phyloP scores from a whole-genome alignment of 2,113 vertebrate genomes.

The cat (Felis catus) region F.catus_Fca126_mat1.0 CM031423.1:4114501-4115000 shows the following conservation, averaged over 20 bases:
- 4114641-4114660: rapidly evolving
- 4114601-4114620: too few relatives aligned
- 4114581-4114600: not conserved
- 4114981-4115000: not conserved
- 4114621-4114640: rapidly evolving
- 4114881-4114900: not conserved
- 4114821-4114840: not conserved
- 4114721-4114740: not conserved
- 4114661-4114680: not conserved
- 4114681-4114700: not conserved
- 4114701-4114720: too few relatives aligned
- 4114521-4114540: rapidly evolving
- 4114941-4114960: not conserved
- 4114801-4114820: not conserved
- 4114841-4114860: not conserved
- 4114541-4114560: not conserved
- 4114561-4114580: not conserved
- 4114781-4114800: rapidly evolving
- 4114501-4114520: not conserved
- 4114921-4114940: not conserved
- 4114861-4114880: not conserved
- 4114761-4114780: too few relatives aligned
- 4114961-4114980: not conserved
- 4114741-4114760: not conserved
- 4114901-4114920: not conserved